phyloP scores from a whole-genome alignment of 2,113 vertebrate genomes.

The Dasyurus viverrinus region DNA sequence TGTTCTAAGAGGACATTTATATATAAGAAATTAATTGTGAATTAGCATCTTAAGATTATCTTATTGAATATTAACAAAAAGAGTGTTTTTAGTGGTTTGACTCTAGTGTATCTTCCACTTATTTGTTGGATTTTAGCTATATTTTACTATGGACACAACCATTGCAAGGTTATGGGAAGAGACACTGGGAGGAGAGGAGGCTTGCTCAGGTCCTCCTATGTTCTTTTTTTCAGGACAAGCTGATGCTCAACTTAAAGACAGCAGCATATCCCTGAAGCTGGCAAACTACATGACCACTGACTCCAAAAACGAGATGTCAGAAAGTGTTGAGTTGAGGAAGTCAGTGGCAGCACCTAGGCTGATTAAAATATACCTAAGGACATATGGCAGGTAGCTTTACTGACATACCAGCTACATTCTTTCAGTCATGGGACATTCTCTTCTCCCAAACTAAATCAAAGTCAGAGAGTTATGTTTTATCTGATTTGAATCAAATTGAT shows the following conservation, averaged over 20 bases:
- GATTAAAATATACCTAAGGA: background rate
- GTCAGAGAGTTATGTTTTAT: conserved; percentile 6
- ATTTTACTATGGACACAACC: background rate
- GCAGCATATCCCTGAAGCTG: too few species aligned
- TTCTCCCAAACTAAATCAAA: background rate
- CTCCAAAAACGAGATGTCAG: too few species aligned
- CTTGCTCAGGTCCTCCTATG: too few species aligned
- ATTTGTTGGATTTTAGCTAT: background rate
- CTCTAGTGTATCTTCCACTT: background rate
- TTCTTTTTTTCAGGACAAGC: too few species aligned
- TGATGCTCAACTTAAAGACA: too few species aligned
- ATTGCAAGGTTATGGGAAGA: background rate
- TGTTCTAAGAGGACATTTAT: conserved; percentile 51
- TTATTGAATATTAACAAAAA: background rate
- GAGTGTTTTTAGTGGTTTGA: background rate
- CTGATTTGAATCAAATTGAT: background rate
- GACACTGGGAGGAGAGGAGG: too few species aligned
- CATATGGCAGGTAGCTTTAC: background rate
- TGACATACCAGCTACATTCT: background rate
- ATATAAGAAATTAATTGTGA: conserved; percentile 42
- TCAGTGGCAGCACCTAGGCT: background rate
- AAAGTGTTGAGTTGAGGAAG: too few species aligned
- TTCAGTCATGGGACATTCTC: background rate
- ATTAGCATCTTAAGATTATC: conserved; percentile 34
- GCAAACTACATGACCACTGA: too few species aligned